Base-by-base conservation (phyloP, 2,888 invertebrate genomes). In the Mycalesis mineus region DNA sequence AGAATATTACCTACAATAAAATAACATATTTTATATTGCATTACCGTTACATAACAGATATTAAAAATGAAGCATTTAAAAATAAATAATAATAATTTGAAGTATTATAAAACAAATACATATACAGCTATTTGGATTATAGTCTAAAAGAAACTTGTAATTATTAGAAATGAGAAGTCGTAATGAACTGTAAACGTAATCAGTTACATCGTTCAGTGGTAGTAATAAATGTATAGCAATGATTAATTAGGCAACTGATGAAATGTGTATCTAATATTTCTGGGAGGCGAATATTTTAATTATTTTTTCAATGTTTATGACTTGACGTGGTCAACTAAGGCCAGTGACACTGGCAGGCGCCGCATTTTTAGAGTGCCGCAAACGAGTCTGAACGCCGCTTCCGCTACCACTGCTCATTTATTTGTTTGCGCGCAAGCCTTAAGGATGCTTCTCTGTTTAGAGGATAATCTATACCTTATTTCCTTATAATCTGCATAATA, bases 321-420 rank as follows among this genome's bases (percentile, higher is more conserved):
- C 57, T 65, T 56, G 61, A 59, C 58, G 62, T 64, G 58, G 65
- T 66, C 64, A 64, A 58, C 58, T 62, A 65, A 80, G 86, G 85
- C 81, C 86, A 86, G 81, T 86, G 84, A 88, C 87, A 83, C 77
- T 68, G 67, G 64, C 65, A 75, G 72, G 79, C 80, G 81, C 80
- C 81, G 61, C 57, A 62, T 62, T 63, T 63, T 68, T 64, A 65
- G 65, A 63, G 63, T 66, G 64, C 65, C 65, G 59, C 60, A 61
- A 67, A 65, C 66, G 63, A 55, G 65, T 65, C 64, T 54, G 42
- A 36, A 57, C 58, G 55, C 51, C 54, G 57, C 62, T 65, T 63
- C 63, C 65, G 61, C 58, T 57, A 55, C 52, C 53, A 51, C 50
- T 53, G 42, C 55, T 45, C 52, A 54, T 59, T 58, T 57, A 54